phyloP scores from a whole-genome alignment of 2,888 invertebrate genomes.

The Conops quadrifasciatus region DNA sequence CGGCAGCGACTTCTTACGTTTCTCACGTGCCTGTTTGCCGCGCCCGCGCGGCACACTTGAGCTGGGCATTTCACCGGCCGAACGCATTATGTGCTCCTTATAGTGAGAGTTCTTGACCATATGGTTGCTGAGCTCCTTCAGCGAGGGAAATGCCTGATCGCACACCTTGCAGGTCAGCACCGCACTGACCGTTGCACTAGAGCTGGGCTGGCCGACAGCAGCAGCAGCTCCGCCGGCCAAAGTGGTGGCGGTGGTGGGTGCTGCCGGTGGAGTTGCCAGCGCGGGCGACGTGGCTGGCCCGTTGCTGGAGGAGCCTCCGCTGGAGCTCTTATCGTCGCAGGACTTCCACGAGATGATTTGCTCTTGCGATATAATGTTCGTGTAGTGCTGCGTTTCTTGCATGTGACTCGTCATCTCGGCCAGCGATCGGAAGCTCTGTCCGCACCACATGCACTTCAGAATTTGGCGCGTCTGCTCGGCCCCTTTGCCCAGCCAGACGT shows the following conservation, averaged over 20 bases:
- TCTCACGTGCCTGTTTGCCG: conserved; percentile 85
- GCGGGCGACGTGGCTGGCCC: conserved; percentile 53
- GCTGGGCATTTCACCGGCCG: conserved; percentile 73
- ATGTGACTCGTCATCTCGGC: conserved; percentile 99
- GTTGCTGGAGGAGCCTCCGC: conserved; percentile 63
- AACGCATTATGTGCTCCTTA: conserved; percentile 93
- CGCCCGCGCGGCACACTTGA: conserved; percentile 69
- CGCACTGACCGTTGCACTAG: conserved; percentile 84
- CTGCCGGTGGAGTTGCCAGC: conserved; percentile 24
- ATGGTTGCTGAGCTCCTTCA: conserved; percentile 95
- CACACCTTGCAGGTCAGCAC: conserved; percentile 97
- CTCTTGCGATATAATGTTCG: conserved; percentile 96
- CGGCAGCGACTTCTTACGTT: conserved; percentile 91
- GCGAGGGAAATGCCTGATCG: conserved; percentile 92
- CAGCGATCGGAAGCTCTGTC: conserved; percentile 93
- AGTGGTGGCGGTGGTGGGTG: conserved; percentile 33
- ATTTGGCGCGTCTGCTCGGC: conserved; percentile 97
- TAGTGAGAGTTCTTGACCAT: conserved; percentile 98
- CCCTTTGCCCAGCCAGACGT: conserved; percentile 97
- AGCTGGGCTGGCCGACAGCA: conserved; percentile 49
- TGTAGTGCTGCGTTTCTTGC: conserved; percentile 98
- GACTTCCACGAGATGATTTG: conserved; percentile 96
- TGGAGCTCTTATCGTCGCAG: conserved; percentile 80
- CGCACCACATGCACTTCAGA: conserved; percentile 98
- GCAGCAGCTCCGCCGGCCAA: no score